Evolutionary conservation across 2,113 vertebrate genomes (phyloP).

Genomic region (Poeciliopsis retropinna): DNA sequence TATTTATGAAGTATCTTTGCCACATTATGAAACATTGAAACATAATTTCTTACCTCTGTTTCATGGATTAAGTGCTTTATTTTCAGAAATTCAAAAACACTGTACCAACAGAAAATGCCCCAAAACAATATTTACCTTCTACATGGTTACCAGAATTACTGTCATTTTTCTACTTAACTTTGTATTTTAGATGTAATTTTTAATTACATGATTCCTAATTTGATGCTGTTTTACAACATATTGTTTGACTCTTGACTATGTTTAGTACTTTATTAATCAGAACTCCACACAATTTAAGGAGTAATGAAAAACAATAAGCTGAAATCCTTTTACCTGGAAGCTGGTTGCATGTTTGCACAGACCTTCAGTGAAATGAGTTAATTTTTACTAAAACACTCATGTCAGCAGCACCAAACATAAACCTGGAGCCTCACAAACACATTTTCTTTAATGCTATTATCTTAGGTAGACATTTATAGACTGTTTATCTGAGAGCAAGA

Average conservation of each 20-base stretch:
- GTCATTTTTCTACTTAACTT: too few species aligned
- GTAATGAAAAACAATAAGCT: conserved; percentile 32
- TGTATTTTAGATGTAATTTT: too few species aligned
- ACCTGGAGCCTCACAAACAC: conserved; percentile 14
- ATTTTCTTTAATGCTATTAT: conserved; percentile 58
- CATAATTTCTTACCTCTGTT: not conserved
- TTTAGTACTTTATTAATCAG: conserved; percentile 27
- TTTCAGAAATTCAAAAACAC: not conserved
- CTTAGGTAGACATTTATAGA: conserved; percentile 62
- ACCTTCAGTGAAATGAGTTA: conserved; percentile 34
- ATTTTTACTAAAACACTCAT: conserved; percentile 15
- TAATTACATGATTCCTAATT: too few species aligned
- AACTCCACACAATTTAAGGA: conserved; percentile 24
- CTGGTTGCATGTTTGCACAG: conserved; percentile 41
- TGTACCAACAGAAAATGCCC: too few species aligned
- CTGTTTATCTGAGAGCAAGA: conserved; percentile 72
- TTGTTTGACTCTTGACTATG: too few species aligned
- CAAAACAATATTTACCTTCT: too few species aligned
- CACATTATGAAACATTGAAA: not conserved
- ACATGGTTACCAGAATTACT: too few species aligned
- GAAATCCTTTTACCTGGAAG: conserved; percentile 18
- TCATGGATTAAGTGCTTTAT: not conserved
- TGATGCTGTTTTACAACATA: too few species aligned
- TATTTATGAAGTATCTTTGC: not conserved
- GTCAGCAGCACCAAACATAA: conserved; percentile 12